These are phyloP conservation scores for Lates calcarifer DNA, from an alignment of 2,113 vertebrate genomes.

Conservation along the genomic window DNA sequence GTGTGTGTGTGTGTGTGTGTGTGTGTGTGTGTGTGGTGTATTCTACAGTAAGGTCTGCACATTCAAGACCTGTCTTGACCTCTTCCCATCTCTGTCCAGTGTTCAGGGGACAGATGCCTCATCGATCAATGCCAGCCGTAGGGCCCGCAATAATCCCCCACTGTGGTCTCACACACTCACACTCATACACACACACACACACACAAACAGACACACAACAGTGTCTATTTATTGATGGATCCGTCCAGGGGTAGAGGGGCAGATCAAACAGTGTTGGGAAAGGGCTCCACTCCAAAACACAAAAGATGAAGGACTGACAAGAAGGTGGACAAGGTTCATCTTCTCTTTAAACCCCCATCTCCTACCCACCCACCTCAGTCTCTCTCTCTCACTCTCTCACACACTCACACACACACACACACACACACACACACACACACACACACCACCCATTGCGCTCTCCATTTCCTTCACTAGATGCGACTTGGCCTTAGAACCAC, in stretches of 20 bases:
- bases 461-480: slow-evolving; percentile 32
- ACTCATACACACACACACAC: slow-evolving; percentile 3
- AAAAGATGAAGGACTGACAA: slow-evolving; percentile 77
- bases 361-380: not conserved
- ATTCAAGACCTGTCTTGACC: slow-evolving; percentile 78
- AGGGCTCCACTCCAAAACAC: slow-evolving; percentile 61
- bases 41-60: slow-evolving; percentile 79
- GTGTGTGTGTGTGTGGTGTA: too few species aligned
- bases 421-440: slow-evolving; percentile 22
- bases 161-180: slow-evolving; percentile 57
- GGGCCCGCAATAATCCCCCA: slow-evolving; percentile 76
- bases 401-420: slow-evolving; percentile 17
- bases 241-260: slow-evolving; percentile 56
- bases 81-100: slow-evolving; percentile 80
- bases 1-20: slow-evolving; percentile 29
- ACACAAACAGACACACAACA: slow-evolving; percentile 15
- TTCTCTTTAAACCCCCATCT: slow-evolving; percentile 54
- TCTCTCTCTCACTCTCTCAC: not conserved
- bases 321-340: slow-evolving; percentile 77
- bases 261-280: slow-evolving; percentile 71
- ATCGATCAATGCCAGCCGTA: slow-evolving; percentile 85
- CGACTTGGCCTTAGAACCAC: slow-evolving; percentile 42
- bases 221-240: slow-evolving; percentile 74
- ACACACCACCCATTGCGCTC: slow-evolving; percentile 12
- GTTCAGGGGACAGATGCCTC: slow-evolving; percentile 80